Evolutionary conservation across 2,113 vertebrate species (phyloP).

Genomic region (Xenopus borealis): DNA sequence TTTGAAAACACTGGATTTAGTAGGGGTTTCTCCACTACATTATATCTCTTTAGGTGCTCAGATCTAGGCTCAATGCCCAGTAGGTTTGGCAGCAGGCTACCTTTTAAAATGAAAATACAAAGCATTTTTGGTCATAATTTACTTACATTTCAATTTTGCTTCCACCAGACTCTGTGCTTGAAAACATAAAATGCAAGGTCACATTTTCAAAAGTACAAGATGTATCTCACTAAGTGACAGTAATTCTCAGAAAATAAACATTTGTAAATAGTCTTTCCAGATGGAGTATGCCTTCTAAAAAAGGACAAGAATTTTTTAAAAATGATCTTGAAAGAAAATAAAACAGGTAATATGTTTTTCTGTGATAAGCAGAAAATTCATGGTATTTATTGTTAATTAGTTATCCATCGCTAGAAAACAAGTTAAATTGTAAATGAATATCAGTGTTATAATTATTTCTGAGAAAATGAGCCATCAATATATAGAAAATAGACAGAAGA

Average conservation of each 20-base stretch:
- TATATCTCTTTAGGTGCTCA: too few relatives aligned
- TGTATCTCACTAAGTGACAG: constrained; percentile 37
- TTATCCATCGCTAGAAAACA: too few relatives aligned
- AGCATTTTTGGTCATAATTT: constrained; percentile 26
- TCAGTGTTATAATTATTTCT: too few relatives aligned
- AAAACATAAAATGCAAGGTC: constrained; percentile 33
- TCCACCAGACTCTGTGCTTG: constrained; percentile 21
- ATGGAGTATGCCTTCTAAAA: constrained; percentile 26
- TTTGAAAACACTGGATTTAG: too few relatives aligned
- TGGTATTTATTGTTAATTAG: neutral
- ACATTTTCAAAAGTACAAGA: constrained; percentile 36
- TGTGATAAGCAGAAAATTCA: constrained; percentile 20
- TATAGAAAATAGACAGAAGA: too few relatives aligned
- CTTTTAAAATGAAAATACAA: constrained; percentile 5
- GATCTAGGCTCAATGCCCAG: too few relatives aligned
- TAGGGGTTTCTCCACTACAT: too few relatives aligned
- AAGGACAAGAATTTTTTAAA: constrained; percentile 22
- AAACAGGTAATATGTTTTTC: constrained; percentile 28
- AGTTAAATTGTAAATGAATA: too few relatives aligned
- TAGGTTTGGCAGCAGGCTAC: too few relatives aligned
- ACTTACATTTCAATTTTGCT: constrained; percentile 33
- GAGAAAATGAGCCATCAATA: too few relatives aligned
- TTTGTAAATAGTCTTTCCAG: constrained; percentile 40
- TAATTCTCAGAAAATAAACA: constrained; percentile 40
- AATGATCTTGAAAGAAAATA: constrained; percentile 32